Evolutionary conservation across 1,140 invertebrate species (phyloP), one percentile per base, ranked within the genome.

Genomic region (Atta texana): DNA sequence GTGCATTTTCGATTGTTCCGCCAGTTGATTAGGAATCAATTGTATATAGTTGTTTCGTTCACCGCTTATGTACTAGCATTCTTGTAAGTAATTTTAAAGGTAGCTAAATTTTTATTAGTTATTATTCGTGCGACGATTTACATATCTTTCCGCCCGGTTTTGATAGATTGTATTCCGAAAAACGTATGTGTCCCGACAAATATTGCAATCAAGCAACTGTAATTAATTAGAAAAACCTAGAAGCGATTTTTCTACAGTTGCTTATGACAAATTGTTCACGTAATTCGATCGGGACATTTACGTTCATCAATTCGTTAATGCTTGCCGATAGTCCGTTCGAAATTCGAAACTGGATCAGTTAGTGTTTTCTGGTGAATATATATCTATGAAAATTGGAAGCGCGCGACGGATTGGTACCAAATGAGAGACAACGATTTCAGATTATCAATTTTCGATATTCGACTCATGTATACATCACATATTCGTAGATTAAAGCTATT

Each of bases 391-490:
- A 85, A 84, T 84, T 84, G 80, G 61, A 86, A 75, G 61, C 57
- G 85, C 51, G 51, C 64, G 86, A 88, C 64, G 82, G 76, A 69
- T 75, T 82, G 82, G 82, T 85, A 85, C 82, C 82, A 87, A 78
- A 89, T 71, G 88, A 89, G 59, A 55, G 76, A 84, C 53, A 78
- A 61, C 77, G 61, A 87, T 75, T 84, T 84, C 72, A 84, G 80
- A 84, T 89, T 80, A 90, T 90, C 88, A 87, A 59, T 66, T 80
- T 34, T 84, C 68, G 64, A 88, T 89, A 80, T 85, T 90, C 89
- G 89, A 89, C 89, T 90, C 88, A 80, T 90, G 88, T 90, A 66
- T 77, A 90, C 89, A 90, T 89, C 88, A 85, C 89, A 88, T 89
- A 87, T 75, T 76, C 89, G 86, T 90, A 85, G 74, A 77, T 85